Percentiles rank a stretch among this genome's conserved stretches.
Evolutionary conservation across 2,888 invertebrate genomes (phyloP).

Genomic region (Rhamnusium bicolor): DNA sequence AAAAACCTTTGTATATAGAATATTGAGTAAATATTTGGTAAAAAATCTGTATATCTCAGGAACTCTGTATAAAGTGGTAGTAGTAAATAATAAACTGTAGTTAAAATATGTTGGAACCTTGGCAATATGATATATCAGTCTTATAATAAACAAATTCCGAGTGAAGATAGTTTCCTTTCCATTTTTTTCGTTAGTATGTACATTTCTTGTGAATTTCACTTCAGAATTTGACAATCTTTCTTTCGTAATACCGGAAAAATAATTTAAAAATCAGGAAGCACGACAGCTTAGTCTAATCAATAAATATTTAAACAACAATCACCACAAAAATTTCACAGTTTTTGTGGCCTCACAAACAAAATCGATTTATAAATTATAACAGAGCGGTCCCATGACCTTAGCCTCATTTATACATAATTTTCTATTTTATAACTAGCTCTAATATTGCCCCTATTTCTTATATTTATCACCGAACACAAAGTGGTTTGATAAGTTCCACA

Average conservation of each 20-base stretch:
- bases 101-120: slow-evolving; percentile 66
- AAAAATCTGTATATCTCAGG: slow-evolving; percentile 71
- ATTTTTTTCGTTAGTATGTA: slow-evolving; percentile 32
- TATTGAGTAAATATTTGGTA: slow-evolving; percentile 70
- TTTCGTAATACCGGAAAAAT: slow-evolving; percentile 60
- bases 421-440: slow-evolving; percentile 57
- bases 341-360: slow-evolving; percentile 40
- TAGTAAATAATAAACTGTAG: slow-evolving; percentile 59
- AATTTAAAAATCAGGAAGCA: slow-evolving; percentile 67
- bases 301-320: slow-evolving; percentile 53
- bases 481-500: not conserved
- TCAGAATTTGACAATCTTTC: slow-evolving; percentile 59
- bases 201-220: slow-evolving; percentile 34
- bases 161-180: slow-evolving; percentile 40
- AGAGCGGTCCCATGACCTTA: slow-evolving; percentile 42
- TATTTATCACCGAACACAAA: slow-evolving; percentile 2
- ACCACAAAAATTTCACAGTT: slow-evolving; percentile 37
- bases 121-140: slow-evolving; percentile 71
- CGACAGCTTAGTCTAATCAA: slow-evolving; percentile 60
- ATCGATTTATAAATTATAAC: slow-evolving; percentile 45
- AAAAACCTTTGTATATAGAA: slow-evolving; percentile 69
- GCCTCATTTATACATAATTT: slow-evolving; percentile 40
- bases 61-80: slow-evolving; percentile 68
- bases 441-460: slow-evolving; percentile 67
- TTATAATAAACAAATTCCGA: slow-evolving; percentile 64